Conservation (phyloP, 2,888 invertebrate genomes). For the Chymomyza amoena region DNA sequence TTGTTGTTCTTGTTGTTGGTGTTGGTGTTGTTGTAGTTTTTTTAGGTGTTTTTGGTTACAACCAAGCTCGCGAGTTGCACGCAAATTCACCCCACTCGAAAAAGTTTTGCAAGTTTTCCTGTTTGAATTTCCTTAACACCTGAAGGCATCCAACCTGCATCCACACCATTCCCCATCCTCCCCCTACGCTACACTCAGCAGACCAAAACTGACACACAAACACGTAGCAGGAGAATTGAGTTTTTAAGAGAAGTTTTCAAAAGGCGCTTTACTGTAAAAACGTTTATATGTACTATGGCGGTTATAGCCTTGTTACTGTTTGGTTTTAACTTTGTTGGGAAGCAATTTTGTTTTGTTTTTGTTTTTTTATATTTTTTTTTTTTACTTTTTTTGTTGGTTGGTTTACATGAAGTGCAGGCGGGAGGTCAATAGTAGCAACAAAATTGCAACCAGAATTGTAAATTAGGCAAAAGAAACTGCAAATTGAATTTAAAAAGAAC, state of each 20-base stretch:
- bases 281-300: neutral
- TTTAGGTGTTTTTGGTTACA: neutral
- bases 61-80: neutral
- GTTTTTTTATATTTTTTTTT: neutral
- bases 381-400: neutral
- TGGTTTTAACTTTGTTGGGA: neutral
- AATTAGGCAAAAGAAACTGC: neutral
- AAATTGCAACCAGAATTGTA: neutral
- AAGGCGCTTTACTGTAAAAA: neutral
- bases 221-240: neutral
- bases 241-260: neutral
- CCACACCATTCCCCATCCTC: neutral
- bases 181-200: no score
- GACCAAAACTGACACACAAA: neutral
- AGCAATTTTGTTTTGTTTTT: neutral
- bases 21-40: neutral
- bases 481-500: neutral
- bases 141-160: conserved; percentile 10
- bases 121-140: conserved; percentile 42
- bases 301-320: neutral
- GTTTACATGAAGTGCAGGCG: neutral
- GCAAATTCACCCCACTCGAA: neutral
- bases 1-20: no score
- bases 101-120: conserved; percentile 47
- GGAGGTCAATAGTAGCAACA: neutral